These are phyloP conservation scores for Magallana angulata DNA, from an alignment of 1,140 invertebrate genomes.

Conservation along the genomic window DNA sequence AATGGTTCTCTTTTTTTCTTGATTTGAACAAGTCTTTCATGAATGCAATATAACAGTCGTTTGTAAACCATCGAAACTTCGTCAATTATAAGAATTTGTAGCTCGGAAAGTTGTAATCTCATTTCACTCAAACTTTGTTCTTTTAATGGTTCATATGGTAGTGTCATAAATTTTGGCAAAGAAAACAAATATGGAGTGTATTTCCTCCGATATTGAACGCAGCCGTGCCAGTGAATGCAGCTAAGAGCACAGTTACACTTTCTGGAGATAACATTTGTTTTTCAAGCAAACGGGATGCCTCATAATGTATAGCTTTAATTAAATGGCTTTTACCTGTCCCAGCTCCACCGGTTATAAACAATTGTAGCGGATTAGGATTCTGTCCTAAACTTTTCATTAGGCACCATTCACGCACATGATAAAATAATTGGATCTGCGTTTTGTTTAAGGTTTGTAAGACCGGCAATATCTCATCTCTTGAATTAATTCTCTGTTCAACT, in stretches of 20 bases:
- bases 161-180: neutral
- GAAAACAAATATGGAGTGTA: conserved; percentile 31
- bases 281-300: conserved; percentile 45
- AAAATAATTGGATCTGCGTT: conserved; percentile 36
- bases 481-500: neutral
- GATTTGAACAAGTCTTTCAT: conserved; percentile 49
- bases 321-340: conserved; percentile 45
- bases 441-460: conserved; percentile 33
- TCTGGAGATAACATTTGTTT: conserved; percentile 26
- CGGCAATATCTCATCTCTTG: neutral
- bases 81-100: conserved; percentile 34
- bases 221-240: conserved; percentile 46
- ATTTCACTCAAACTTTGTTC: neutral
- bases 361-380: conserved; percentile 40
- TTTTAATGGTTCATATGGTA: no score
- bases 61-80: no score
- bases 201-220: conserved; percentile 52
- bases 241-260: conserved; percentile 41
- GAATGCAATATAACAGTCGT: conserved; percentile 52
- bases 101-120: neutral
- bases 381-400: conserved; percentile 17
- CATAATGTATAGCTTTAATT: conserved; percentile 37
- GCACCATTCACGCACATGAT: conserved; percentile 1
- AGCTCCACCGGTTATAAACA: conserved; percentile 44
- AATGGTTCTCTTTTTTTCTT: conserved; percentile 43